Evolutionary conservation across 2,113 vertebrate genomes (phyloP).

Genomic region (Megaceryle torquata): DNA sequence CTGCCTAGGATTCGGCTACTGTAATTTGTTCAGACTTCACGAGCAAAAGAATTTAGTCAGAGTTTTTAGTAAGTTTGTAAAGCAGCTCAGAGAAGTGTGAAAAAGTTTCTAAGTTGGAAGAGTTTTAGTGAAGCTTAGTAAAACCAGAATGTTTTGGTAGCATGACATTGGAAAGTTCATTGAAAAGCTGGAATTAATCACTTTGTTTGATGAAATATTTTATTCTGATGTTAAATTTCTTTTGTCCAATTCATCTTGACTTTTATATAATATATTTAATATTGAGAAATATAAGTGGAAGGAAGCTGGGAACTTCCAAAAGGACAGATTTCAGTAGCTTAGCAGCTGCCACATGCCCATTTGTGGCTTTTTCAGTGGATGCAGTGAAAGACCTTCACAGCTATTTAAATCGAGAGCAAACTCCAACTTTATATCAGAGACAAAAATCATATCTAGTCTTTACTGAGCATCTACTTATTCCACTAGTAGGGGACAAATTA

Average conservation of each 20-base stretch:
- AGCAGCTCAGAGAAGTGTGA: neutral
- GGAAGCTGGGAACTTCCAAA: neutral
- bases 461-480: neutral
- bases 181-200: neutral
- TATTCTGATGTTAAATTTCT: neutral
- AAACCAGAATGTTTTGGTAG: neutral
- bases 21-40: neutral
- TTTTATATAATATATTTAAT: neutral
- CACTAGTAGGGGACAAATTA: neutral
- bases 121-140: neutral
- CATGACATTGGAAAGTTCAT: neutral
- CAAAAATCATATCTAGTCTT: neutral
- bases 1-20: neutral
- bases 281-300: neutral
- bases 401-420: neutral
- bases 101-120: neutral
- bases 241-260: neutral
- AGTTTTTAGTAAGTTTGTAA: neutral
- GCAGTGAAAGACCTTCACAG: neutral
- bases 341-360: fast-evolving
- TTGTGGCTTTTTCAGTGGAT: neutral
- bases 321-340: neutral
- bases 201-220: neutral
- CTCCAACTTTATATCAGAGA: neutral
- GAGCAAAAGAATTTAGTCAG: neutral